Base-by-base conservation (phyloP, 2,797 vertebrate genomes). In the Pelobates cultripes region DNA sequence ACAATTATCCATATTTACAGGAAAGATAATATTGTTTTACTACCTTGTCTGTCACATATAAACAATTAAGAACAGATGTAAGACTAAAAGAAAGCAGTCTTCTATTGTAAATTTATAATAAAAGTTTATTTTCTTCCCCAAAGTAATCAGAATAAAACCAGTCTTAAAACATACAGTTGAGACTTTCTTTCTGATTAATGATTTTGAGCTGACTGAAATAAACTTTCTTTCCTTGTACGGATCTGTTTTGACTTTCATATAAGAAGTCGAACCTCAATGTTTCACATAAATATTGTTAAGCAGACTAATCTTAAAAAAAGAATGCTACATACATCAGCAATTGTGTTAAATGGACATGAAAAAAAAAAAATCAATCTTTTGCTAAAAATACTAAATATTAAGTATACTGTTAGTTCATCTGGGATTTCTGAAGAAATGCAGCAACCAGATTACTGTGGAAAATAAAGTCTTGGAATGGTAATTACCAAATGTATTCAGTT, bases 21-120 rank as follows among this genome's bases (percentile, higher is more conserved):
- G 3, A 51, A 51, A 64, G 14, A 51, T 44, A 79, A 67, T 28
- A 66, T 8, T 68, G 47, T 64, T 57, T 79, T 79, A 79, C 64
- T 73, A 73, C 70, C 61, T 55, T 67, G 45, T 67, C 78, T 67
- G 41, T 40, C 43, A 70, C 15, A 66, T 51, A 64, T 79, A 79
- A 67, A 76, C 75, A 76, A 14, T 3, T 12, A 10, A 3, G 6
- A 3, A 6, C 10, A 9, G 14, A 75, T 77, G 8, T 17, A 44
- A 70, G 9, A 45, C 12, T 5, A 3, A 45, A 5, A 41, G 41
- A 70, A 3, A 41, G 41, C 14, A 13, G 13, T 70, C 68, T 70
- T 5, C 42, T n/a, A n/a, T 44, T 70, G 42, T 13, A 70, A 7
- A 6, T 28, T 42, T 67, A 69, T 51, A 68, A 77, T 55, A 3